A percentile compares a stretch with the other conserved stretches of the same genome.
Conservation (phyloP, 2,888 invertebrate species). For the Macaria notata region DNA sequence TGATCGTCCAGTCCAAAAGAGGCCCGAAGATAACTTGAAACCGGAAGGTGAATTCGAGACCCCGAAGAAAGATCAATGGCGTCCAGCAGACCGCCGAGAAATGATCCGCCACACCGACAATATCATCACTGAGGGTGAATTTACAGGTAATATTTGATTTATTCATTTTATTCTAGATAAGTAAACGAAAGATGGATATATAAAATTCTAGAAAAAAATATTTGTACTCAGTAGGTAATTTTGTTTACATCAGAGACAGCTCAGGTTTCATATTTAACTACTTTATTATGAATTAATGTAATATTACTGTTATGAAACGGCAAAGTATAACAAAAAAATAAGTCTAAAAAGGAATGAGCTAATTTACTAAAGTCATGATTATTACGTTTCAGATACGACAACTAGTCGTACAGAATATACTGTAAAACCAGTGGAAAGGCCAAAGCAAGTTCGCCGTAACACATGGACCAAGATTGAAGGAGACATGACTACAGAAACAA, state of each 20-base stretch:
- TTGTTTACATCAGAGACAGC: no score
- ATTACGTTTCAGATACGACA: conserved; percentile 83
- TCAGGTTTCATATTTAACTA: no score
- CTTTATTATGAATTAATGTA: no score
- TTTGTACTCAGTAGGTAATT: no score
- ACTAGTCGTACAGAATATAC: conserved; percentile 87
- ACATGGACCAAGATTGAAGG: conserved; percentile 91
- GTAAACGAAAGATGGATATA: no score
- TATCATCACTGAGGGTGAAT: conserved; percentile 83
- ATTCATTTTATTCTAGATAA: no score
- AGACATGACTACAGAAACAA: conserved; percentile 87
- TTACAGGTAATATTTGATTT: conserved; percentile 75
- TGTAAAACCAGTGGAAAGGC: conserved; percentile 84
- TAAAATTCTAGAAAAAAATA: no score
- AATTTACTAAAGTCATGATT: no score
- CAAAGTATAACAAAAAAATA: no score
- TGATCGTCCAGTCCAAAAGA: conserved; percentile 63
- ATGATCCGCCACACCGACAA: background rate
- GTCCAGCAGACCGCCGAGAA: conserved; percentile 70
- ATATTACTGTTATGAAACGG: no score
- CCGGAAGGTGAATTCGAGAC: conserved; percentile 42
- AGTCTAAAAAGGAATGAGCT: no score
- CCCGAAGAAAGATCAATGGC: conserved; percentile 50
- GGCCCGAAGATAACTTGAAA: conserved; percentile 78
- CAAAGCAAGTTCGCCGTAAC: conserved; percentile 85